Conservation (phyloP, 2,113 vertebrate species). For the Microtus oregoni region DNA sequence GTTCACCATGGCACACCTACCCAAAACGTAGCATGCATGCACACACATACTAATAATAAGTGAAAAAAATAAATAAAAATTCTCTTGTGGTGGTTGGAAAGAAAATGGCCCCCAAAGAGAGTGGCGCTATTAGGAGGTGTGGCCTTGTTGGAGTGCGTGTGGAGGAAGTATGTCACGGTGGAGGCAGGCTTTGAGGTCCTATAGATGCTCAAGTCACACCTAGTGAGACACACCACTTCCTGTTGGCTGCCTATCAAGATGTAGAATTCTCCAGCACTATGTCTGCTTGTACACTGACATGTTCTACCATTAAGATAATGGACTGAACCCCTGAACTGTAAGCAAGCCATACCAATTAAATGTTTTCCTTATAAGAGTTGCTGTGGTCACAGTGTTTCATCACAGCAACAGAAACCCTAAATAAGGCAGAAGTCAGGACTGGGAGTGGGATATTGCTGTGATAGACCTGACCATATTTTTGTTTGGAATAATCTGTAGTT, state of each 20-base stretch:
- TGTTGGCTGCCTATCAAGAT: neutral
- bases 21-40: rapidly evolving
- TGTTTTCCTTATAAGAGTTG: neutral
- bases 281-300: rapidly evolving
- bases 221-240: neutral
- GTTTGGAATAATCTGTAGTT: neutral
- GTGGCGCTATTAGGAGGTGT: neutral
- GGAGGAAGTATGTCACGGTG: neutral
- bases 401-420: neutral
- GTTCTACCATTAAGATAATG: neutral
- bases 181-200: neutral
- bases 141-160: neutral
- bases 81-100: neutral
- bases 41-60: neutral
- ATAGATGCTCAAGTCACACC: neutral
- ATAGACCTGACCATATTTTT: neutral
- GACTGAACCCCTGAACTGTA: neutral
- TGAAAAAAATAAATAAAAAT: neutral
- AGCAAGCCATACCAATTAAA: neutral
- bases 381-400: neutral
- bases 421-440: neutral
- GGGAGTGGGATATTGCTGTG: neutral
- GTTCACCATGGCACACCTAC: neutral
- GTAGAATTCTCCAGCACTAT: neutral
- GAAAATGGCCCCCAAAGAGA: neutral